Conservation (phyloP, 2,888 invertebrate genomes). For the Boloria selene region DNA sequence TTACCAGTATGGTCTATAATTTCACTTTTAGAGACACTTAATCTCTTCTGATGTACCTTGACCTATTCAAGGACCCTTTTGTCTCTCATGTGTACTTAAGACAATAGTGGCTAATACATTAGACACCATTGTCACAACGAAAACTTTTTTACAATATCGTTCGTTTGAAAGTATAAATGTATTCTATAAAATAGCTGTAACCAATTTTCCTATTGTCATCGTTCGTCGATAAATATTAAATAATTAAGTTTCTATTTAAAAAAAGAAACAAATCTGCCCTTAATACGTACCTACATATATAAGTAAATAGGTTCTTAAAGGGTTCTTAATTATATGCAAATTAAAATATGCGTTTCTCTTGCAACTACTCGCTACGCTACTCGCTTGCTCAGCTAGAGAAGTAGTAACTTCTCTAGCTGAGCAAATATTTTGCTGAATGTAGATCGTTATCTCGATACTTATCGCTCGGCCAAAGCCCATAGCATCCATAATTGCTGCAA, state of each 20-base stretch:
- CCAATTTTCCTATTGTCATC: no score
- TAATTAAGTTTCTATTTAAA: no score
- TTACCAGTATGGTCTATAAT: neutral
- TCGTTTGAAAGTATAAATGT: slow-evolving; percentile 6
- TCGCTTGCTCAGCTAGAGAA: no score
- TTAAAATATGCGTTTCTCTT: slow-evolving; percentile 6
- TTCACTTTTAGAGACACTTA: neutral
- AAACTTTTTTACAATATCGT: neutral
- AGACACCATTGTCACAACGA: slow-evolving; percentile 15
- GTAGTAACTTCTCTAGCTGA: slow-evolving; percentile 18
- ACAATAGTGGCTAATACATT: slow-evolving; percentile 29
- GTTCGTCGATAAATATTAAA: no score
- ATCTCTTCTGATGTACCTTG: slow-evolving; percentile 23
- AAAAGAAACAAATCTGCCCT: no score
- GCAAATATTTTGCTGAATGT: slow-evolving; percentile 33
- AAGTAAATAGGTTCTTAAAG: no score
- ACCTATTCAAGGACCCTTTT: slow-evolving; percentile 24
- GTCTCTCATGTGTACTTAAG: slow-evolving; percentile 10
- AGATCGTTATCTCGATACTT: slow-evolving; percentile 30
- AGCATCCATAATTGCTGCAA: slow-evolving; percentile 37
- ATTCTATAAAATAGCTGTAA: neutral
- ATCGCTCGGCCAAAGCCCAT: slow-evolving; percentile 25
- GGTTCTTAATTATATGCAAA: neutral
- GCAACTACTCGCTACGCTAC: no score
- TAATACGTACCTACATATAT: no score